Conservation (phyloP, 2,888 invertebrate genomes). For the Catonia carolina region DNA sequence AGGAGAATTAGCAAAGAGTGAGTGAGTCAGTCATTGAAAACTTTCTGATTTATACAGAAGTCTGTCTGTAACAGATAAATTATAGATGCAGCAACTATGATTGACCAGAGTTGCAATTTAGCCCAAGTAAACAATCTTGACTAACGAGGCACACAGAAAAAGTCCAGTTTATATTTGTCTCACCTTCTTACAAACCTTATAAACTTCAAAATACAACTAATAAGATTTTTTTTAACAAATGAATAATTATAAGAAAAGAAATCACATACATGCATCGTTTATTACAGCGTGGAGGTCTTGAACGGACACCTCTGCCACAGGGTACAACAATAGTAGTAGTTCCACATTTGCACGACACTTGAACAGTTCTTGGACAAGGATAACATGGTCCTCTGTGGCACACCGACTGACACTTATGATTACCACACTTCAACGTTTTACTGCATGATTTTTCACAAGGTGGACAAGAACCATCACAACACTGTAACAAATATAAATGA, state of each 20-base stretch:
- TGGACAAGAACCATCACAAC: slow-evolving; percentile 77
- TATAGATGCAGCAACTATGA: too few species aligned
- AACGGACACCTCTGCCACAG: slow-evolving; percentile 72
- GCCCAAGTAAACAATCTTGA: too few species aligned
- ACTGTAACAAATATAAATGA: slow-evolving; percentile 48
- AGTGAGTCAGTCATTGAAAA: too few species aligned
- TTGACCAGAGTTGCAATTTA: too few species aligned
- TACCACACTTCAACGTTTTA: slow-evolving; percentile 72
- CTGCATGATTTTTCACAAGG: slow-evolving; percentile 81
- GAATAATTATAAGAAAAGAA: slow-evolving; percentile 4
- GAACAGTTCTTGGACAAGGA: slow-evolving; percentile 67
- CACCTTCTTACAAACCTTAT: too few species aligned
- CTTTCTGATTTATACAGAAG: too few species aligned
- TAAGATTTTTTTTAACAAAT: too few species aligned
- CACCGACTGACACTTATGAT: slow-evolving; percentile 75
- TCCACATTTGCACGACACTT: slow-evolving; percentile 72
- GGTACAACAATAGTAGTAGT: slow-evolving; percentile 69
- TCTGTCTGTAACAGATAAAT: too few species aligned
- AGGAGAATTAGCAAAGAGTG: too few species aligned
- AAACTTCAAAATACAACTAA: too few species aligned
- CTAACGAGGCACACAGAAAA: too few species aligned
- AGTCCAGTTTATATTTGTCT: too few species aligned
- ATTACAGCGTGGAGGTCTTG: slow-evolving; percentile 72
- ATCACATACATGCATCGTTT: slow-evolving; percentile 39
- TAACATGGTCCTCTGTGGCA: slow-evolving; percentile 82